A percentile compares a stretch with the other conserved stretches of the same genome.
phyloP scores from a whole-genome alignment of 2,888 invertebrate genomes.

The Agonopterix heracliana region DNA sequence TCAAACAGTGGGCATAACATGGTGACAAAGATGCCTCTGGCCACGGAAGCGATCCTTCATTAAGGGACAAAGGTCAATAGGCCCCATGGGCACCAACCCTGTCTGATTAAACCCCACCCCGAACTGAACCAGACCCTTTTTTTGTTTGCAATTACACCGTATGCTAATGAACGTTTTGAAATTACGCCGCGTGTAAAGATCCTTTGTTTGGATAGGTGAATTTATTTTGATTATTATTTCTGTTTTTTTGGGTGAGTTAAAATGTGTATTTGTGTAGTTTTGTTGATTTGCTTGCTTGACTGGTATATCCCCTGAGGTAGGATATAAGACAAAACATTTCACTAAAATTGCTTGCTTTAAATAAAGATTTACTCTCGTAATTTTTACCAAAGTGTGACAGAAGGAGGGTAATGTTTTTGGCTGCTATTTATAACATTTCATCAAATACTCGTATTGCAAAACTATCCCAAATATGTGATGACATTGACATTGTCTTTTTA shows the following conservation, averaged over 20 bases:
- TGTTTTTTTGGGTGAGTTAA: neutral
- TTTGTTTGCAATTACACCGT: slow-evolving; percentile 41
- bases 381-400: too few relatives aligned
- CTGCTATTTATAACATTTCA: too few relatives aligned
- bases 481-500: too few relatives aligned
- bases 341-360: too few relatives aligned
- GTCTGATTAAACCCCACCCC: slow-evolving; percentile 40
- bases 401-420: too few relatives aligned
- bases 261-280: too few relatives aligned
- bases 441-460: too few relatives aligned
- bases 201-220: slow-evolving; percentile 5
- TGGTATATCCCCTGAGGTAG: too few relatives aligned
- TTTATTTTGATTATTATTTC: slow-evolving; percentile 1
- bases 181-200: neutral
- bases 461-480: too few relatives aligned
- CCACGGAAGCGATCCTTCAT: slow-evolving; percentile 52
- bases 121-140: slow-evolving; percentile 23
- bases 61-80: slow-evolving; percentile 55
- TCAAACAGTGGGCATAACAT: slow-evolving; percentile 17
- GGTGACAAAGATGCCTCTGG: slow-evolving; percentile 49
- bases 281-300: too few relatives aligned
- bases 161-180: slow-evolving; percentile 18
- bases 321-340: too few relatives aligned
- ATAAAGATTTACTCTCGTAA: too few relatives aligned
- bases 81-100: slow-evolving; percentile 32